phyloP scores from a whole-genome alignment of 2,888 invertebrate genomes.

The Petrophora chlorosata region DNA sequence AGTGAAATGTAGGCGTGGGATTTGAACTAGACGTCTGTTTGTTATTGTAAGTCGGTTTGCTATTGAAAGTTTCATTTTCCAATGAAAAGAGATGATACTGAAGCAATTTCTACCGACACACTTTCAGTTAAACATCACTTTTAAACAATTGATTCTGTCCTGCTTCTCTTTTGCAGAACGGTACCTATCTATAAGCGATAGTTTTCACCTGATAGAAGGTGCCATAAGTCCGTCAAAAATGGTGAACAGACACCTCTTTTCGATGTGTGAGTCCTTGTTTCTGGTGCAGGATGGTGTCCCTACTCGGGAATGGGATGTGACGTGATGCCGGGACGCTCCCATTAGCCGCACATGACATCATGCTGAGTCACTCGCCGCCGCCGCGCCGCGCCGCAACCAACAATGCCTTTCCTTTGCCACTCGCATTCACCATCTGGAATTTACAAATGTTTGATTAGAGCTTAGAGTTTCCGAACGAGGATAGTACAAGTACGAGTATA shows the following conservation, averaged over 20 bases:
- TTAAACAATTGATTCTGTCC: no score
- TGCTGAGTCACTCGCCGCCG: slow-evolving; percentile 67
- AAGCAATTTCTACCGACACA: background rate
- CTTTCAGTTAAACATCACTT: no score
- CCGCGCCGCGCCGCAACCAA: no score
- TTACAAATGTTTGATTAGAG: slow-evolving; percentile 42
- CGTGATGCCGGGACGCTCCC: slow-evolving; percentile 69
- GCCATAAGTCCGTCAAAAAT: no score
- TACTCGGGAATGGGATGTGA: slow-evolving; percentile 65
- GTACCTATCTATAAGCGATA: no score
- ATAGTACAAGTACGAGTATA: no score
- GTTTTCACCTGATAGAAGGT: no score
- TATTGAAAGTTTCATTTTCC: background rate
- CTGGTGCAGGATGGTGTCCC: slow-evolving; percentile 9
- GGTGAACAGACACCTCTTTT: no score
- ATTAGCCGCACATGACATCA: slow-evolving; percentile 74
- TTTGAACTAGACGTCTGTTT: slow-evolving; percentile 5
- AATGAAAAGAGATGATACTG: background rate
- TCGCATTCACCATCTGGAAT: slow-evolving; percentile 57
- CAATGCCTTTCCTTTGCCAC: slow-evolving; percentile 46
- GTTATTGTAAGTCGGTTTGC: background rate
- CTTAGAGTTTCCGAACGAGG: background rate
- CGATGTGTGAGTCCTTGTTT: background rate
- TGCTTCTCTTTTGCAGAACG: no score
- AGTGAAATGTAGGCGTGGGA: slow-evolving; percentile 16